Evolutionary conservation across 2,113 vertebrate species (phyloP).

Genomic region (Dipodomys spectabilis): DNA sequence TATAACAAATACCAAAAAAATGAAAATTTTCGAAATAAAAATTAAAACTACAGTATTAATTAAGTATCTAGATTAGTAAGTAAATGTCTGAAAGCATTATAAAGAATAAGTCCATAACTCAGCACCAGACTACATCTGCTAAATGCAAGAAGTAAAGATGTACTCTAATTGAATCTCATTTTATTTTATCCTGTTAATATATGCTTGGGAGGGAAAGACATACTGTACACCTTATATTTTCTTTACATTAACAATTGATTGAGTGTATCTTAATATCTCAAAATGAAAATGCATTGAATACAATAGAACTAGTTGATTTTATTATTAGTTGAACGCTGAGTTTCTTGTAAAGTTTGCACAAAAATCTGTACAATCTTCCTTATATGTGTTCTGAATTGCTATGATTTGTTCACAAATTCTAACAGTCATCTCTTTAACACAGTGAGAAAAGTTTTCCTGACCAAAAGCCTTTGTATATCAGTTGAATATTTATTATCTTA

Average conservation of each 20-base stretch:
- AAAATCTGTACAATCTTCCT: not conserved
- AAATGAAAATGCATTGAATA: not conserved
- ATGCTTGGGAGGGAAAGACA: not conserved
- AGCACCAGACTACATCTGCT: not conserved
- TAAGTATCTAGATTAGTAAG: not conserved
- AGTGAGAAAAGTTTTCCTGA: not conserved
- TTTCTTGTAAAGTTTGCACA: not conserved
- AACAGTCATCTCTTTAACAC: not conserved
- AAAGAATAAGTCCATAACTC: not conserved
- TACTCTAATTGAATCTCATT: not conserved
- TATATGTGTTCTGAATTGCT: not conserved
- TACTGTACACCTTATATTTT: not conserved
- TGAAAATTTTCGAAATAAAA: not conserved
- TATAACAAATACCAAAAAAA: not conserved
- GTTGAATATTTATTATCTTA: too few species aligned
- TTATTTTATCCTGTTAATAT: not conserved
- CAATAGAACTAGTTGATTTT: slow-evolving; percentile 13
- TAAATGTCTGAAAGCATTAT: not conserved
- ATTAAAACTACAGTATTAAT: not conserved
- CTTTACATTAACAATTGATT: slow-evolving; percentile 21
- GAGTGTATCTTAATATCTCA: not conserved
- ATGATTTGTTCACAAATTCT: not conserved
- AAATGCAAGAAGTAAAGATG: slow-evolving; percentile 11
- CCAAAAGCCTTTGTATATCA: not conserved
- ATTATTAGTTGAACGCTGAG: not conserved